phyloP scores from a whole-genome alignment of 2,888 invertebrate genomes.

The Andricus quercusramuli region DNA sequence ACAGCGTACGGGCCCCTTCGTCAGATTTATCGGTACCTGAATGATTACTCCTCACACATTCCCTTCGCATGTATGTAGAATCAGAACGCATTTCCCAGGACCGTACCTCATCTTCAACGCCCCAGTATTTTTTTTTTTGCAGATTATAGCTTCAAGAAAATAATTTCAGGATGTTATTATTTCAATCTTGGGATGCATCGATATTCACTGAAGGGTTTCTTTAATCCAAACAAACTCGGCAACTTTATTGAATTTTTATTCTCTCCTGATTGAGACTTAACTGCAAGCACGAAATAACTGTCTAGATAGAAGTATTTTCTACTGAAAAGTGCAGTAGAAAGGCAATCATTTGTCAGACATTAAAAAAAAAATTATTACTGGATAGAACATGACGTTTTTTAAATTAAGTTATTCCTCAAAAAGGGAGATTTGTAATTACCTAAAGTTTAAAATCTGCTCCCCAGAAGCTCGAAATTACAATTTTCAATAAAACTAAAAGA shows the following conservation, averaged over 20 bases:
- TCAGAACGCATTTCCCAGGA: constrained; percentile 16
- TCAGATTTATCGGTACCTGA: constrained; percentile 38
- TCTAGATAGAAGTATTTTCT: background rate
- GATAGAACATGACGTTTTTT: too few species aligned
- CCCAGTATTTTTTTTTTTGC: constrained; percentile 3
- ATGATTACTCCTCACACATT: constrained; percentile 31
- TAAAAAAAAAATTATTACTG: background rate
- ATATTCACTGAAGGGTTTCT: background rate
- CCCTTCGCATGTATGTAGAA: constrained; percentile 11
- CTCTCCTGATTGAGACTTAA: too few species aligned
- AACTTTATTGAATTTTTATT: background rate
- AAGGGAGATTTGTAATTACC: too few species aligned
- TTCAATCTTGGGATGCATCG: background rate
- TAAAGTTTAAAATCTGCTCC: too few species aligned
- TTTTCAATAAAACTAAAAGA: too few species aligned
- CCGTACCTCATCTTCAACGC: background rate
- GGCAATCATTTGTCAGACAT: background rate
- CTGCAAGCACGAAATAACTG: too few species aligned
- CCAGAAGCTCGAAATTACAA: too few species aligned
- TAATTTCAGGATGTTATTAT: background rate
- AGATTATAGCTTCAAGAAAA: background rate
- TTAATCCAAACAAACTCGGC: background rate
- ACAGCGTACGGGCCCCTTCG: constrained; percentile 25
- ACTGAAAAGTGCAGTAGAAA: background rate
- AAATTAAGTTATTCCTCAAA: too few species aligned